Percentiles rank a stretch among this genome's conserved stretches.
Evolutionary conservation across 2,113 vertebrate genomes (phyloP).

Genomic region (Brachyhypopomus occidentalis): DNA sequence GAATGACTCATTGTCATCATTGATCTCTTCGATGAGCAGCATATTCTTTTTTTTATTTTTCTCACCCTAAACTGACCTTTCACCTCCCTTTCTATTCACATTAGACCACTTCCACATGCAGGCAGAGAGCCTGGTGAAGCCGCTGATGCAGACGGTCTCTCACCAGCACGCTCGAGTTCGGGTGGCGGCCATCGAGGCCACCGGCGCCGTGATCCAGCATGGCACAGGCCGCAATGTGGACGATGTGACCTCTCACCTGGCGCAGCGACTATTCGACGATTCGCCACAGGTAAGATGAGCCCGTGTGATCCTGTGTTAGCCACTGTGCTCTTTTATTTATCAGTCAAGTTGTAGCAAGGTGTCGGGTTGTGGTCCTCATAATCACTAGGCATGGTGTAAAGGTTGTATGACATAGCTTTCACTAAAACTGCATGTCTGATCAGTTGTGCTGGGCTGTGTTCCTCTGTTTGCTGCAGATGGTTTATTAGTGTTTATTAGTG

Average conservation of each 20-base stretch:
- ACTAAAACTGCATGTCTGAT: too few species aligned
- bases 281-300: conserved; percentile 82
- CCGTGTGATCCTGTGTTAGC: too few species aligned
- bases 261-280: conserved; percentile 92
- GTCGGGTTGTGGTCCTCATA: too few species aligned
- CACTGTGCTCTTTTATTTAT: too few species aligned
- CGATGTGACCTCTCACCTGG: conserved; percentile 89
- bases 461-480: too few species aligned
- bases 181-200: conserved; percentile 84
- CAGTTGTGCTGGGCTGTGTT: too few species aligned
- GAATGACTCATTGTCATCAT: not conserved
- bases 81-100: conserved; percentile 22
- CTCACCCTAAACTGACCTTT: not conserved
- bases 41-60: not conserved
- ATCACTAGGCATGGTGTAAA: too few species aligned
- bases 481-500: too few species aligned
- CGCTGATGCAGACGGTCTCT: conserved; percentile 88
- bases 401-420: too few species aligned
- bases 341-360: too few species aligned
- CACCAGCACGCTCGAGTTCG: conserved; percentile 94
- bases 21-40: not conserved
- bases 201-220: conserved; percentile 84
- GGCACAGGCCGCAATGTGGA: conserved; percentile 86
- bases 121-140: conserved; percentile 86
- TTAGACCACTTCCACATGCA: conserved; percentile 95